phyloP scores from a whole-genome alignment of 2,888 invertebrate species.

The Lysandra bellargus region DNA sequence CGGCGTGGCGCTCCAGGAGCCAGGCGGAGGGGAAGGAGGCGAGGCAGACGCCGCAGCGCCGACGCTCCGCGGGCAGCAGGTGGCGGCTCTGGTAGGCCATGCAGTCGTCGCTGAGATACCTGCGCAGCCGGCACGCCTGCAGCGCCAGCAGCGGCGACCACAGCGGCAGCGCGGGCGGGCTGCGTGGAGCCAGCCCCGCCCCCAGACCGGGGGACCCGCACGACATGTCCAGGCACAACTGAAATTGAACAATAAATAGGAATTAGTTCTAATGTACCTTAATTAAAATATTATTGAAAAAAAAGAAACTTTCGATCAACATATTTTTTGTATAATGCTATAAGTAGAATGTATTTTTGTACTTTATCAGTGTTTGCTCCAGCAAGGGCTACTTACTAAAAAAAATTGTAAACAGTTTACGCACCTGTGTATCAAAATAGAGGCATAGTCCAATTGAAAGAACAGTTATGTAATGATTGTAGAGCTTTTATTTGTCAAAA shows the following conservation, averaged over 20 bases:
- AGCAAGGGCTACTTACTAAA: neutral
- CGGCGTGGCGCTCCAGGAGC: slow-evolving; percentile 92
- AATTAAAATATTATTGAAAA: neutral
- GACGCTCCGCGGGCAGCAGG: slow-evolving; percentile 64
- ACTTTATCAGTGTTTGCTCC: neutral
- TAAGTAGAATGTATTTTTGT: neutral
- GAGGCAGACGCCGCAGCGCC: slow-evolving; percentile 90
- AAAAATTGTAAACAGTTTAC: neutral
- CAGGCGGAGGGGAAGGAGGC: slow-evolving; percentile 93
- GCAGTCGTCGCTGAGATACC: slow-evolving; percentile 76
- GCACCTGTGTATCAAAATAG: neutral
- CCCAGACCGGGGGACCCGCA: slow-evolving; percentile 59
- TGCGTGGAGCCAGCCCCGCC: slow-evolving; percentile 62
- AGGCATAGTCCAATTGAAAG: slow-evolving; percentile 51
- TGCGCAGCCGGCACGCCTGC: slow-evolving; percentile 72
- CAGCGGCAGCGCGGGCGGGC: slow-evolving; percentile 64
- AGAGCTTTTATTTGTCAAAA: slow-evolving; percentile 90
- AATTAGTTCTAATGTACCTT: neutral
- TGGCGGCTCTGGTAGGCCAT: slow-evolving; percentile 69
- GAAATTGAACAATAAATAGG: slow-evolving; percentile 44
- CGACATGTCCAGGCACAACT: slow-evolving; percentile 75
- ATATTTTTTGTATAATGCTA: too few relatives aligned
- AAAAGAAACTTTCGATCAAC: neutral
- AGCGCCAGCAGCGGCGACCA: slow-evolving; percentile 74
- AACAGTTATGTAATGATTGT: slow-evolving; percentile 76